Evolutionary conservation across 2,113 vertebrate species (phyloP).

Genomic region (Larimichthys polyactis): DNA sequence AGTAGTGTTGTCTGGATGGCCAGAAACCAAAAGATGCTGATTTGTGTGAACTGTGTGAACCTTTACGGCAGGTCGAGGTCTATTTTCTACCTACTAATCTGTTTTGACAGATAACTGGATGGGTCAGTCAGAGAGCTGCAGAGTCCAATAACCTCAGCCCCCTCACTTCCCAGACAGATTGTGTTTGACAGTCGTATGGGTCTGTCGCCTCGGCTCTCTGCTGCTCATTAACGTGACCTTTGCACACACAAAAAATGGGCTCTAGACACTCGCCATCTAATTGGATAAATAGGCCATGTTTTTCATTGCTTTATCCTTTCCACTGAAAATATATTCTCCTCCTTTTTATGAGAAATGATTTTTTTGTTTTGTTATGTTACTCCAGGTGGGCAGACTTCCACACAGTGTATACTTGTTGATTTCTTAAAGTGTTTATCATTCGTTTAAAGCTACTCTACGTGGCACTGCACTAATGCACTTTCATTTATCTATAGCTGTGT

Average conservation of each 20-base stretch:
- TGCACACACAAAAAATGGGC: constrained; percentile 17
- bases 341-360: neutral
- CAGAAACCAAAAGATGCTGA: too few relatives aligned
- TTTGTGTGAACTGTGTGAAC: neutral
- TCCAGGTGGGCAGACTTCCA: too few relatives aligned
- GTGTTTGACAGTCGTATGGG: constrained; percentile 24
- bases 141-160: neutral
- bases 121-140: constrained; percentile 12
- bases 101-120: constrained; percentile 4
- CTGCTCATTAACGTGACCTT: constrained; percentile 62
- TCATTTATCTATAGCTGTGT: too few relatives aligned
- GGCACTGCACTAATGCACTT: too few relatives aligned
- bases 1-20: neutral
- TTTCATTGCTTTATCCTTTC: constrained; percentile 27
- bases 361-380: too few relatives aligned
- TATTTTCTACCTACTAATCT: constrained; percentile 10
- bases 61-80: neutral
- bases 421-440: too few relatives aligned
- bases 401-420: too few relatives aligned
- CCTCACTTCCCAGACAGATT: constrained; percentile 11
- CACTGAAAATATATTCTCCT: neutral
- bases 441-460: too few relatives aligned
- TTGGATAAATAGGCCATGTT: constrained; percentile 26
- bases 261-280: constrained; percentile 5
- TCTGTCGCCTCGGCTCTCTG: constrained; percentile 28